Conservation (phyloP, 2,797 vertebrate species). For the Nyctibius grandis region DNA sequence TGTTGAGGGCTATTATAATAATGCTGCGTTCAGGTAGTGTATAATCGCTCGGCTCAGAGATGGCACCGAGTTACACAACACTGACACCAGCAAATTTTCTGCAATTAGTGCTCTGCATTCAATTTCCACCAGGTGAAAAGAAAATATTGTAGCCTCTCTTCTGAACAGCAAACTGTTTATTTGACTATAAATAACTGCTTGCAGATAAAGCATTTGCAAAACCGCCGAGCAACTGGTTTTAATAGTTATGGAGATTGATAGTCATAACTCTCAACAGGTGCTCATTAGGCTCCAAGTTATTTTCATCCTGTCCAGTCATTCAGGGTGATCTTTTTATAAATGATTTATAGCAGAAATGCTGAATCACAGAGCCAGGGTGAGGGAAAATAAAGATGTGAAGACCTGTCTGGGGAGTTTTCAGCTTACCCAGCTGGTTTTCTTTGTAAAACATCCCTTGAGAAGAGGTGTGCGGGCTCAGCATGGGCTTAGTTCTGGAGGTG, state of each 20-base stretch:
- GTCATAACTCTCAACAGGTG: slow-evolving; percentile 18
- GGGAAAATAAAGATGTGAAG: neutral
- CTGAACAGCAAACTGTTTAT: slow-evolving; percentile 47
- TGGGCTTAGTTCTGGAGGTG: neutral
- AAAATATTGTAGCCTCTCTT: slow-evolving; percentile 3
- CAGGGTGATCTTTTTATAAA: slow-evolving; percentile 16
- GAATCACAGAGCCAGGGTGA: neutral
- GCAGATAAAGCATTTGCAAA: slow-evolving; percentile 39
- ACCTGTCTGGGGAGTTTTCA: neutral
- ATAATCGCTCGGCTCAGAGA: slow-evolving; percentile 57
- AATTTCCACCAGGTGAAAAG: slow-evolving; percentile 46
- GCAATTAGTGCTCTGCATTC: slow-evolving; percentile 52
- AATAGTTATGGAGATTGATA: slow-evolving; percentile 16
- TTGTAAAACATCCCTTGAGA: neutral
- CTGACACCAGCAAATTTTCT: slow-evolving; percentile 58
- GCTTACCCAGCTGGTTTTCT: neutral
- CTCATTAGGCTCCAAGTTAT: slow-evolving; percentile 39
- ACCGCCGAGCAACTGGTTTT: slow-evolving; percentile 16
- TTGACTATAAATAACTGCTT: slow-evolving; percentile 49
- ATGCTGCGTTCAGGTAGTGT: slow-evolving; percentile 48
- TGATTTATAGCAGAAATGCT: neutral
- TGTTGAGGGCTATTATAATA: slow-evolving; percentile 44
- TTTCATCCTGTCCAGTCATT: neutral
- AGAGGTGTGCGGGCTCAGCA: neutral
- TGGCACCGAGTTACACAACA: slow-evolving; percentile 60